Evolutionary conservation across 1,140 invertebrate genomes (phyloP).

Genomic region (Cotesia vestalis): DNA sequence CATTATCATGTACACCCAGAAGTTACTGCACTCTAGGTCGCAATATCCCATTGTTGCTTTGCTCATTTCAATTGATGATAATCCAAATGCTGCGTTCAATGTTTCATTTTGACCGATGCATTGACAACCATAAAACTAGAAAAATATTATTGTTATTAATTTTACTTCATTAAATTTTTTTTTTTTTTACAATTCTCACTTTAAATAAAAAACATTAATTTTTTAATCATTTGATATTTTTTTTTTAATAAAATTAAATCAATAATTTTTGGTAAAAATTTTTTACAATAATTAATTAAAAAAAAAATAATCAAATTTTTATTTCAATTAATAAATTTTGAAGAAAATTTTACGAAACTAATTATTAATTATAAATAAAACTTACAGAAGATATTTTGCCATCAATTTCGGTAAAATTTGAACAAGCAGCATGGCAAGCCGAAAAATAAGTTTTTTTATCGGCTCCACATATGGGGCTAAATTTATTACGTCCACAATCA

Average conservation of each 20-base stretch:
- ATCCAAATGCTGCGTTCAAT: slow-evolving; percentile 30
- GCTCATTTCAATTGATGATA: slow-evolving; percentile 38
- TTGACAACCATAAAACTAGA: slow-evolving; percentile 78
- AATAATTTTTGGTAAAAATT: slow-evolving; percentile 30
- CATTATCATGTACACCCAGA: slow-evolving; percentile 83
- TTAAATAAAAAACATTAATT: too few relatives aligned
- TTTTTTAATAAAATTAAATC: too few relatives aligned
- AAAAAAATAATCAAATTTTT: slow-evolving; percentile 9
- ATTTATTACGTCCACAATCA: slow-evolving; percentile 78
- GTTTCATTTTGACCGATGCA: slow-evolving; percentile 71
- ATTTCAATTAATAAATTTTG: too few relatives aligned
- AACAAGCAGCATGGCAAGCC: slow-evolving; percentile 88
- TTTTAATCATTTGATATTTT: too few relatives aligned
- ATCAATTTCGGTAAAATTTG: slow-evolving; percentile 69
- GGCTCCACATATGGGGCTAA: slow-evolving; percentile 82
- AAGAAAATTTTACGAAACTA: neutral
- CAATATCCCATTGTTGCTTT: slow-evolving; percentile 78
- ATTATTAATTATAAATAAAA: slow-evolving; percentile 21
- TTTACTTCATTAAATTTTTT: neutral
- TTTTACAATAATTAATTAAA: slow-evolving; percentile 31
- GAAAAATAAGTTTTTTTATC: slow-evolving; percentile 86
- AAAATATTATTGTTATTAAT: slow-evolving; percentile 25
- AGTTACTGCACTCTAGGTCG: slow-evolving; percentile 79
- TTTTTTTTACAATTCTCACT: neutral
- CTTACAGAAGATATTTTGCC: slow-evolving; percentile 70